Evolutionary conservation across 1,140 invertebrate species (phyloP).

Genomic region (Ridgeia piscesae): DNA sequence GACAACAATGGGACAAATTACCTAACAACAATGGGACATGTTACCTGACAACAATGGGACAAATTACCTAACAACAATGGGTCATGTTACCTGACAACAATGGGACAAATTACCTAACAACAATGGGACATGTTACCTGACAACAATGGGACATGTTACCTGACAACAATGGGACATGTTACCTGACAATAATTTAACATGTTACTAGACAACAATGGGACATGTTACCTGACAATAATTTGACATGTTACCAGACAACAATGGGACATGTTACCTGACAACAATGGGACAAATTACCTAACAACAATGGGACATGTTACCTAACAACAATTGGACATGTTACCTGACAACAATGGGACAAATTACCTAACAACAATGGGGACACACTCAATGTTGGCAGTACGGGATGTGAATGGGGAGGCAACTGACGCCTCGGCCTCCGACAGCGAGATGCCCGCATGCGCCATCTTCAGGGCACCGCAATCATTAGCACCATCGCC

Average conservation of each 20-base stretch:
- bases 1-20: background rate
- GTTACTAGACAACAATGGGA: background rate
- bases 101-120: too few relatives aligned
- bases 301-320: background rate
- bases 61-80: slow-evolving; percentile 70
- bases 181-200: too few relatives aligned
- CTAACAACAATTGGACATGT: background rate
- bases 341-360: background rate
- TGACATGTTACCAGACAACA: background rate
- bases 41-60: background rate
- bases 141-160: too few relatives aligned
- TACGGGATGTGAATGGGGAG: slow-evolving; percentile 91
- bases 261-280: background rate
- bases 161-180: too few relatives aligned
- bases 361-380: slow-evolving; percentile 72
- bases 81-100: slow-evolving; percentile 36
- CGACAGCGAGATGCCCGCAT: slow-evolving; percentile 92
- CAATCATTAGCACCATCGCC: slow-evolving; percentile 97
- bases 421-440: slow-evolving; percentile 95
- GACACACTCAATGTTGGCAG: slow-evolving; percentile 87
- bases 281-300: background rate
- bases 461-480: slow-evolving; percentile 84
- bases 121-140: too few relatives aligned
- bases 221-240: background rate
- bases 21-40: background rate